Evolutionary conservation across 1,140 invertebrate species (phyloP).

Genomic region (Meloidogyne chitwoodi): DNA sequence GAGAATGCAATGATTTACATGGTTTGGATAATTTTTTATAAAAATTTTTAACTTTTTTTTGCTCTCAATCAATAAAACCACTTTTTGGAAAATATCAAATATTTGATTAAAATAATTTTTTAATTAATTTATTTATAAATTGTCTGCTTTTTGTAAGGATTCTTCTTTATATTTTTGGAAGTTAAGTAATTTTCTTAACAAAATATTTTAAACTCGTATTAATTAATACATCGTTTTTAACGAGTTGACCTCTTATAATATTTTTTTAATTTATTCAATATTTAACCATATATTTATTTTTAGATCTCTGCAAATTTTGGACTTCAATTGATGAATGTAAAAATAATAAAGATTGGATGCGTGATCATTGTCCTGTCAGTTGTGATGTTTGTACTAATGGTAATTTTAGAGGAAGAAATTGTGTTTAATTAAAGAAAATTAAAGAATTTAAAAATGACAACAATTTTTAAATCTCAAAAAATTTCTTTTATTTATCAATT

Average conservation of each 20-base stretch:
- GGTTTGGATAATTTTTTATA: neutral
- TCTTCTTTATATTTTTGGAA: neutral
- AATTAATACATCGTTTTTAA: too few species aligned
- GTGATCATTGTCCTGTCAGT: constrained; percentile 49
- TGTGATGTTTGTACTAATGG: constrained; percentile 44
- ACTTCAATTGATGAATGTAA: constrained; percentile 55
- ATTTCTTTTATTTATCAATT: too few species aligned
- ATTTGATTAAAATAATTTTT: too few species aligned
- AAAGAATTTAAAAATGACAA: too few species aligned
- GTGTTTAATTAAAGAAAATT: neutral
- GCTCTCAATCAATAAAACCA: neutral
- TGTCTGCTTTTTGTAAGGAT: neutral
- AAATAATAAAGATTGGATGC: constrained; percentile 56
- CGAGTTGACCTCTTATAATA: too few species aligned
- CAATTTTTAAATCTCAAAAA: too few species aligned
- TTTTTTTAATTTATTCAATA: too few species aligned
- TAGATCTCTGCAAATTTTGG: constrained; percentile 60
- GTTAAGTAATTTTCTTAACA: neutral
- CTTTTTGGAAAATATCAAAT: too few species aligned
- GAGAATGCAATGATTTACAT: constrained; percentile 1
- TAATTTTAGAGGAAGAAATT: neutral
- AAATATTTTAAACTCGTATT: too few species aligned
- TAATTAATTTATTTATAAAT: too few species aligned
- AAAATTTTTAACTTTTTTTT: neutral
- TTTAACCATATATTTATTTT: too few species aligned